Evolutionary conservation across 23 tunicate species (phyloP), one percentile per base, ranked within the genome.

Genomic region (Trididemnum miniatum): DNA sequence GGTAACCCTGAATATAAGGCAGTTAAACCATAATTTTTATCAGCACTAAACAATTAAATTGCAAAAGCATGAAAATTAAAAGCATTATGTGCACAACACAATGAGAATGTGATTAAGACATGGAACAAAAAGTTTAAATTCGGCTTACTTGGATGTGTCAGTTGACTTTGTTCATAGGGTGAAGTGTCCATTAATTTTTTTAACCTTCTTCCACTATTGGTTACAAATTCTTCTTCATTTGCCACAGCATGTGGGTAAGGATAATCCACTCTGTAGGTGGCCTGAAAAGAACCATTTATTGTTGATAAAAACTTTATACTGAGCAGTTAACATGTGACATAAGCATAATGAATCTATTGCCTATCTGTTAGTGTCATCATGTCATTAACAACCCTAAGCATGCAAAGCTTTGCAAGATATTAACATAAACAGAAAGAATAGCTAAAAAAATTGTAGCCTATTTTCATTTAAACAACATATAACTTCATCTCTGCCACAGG

Each of bases 141-240:
- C n/a, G n/a, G n/a, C n/a, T n/a, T n/a, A n/a, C n/a, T n/a, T n/a
- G n/a, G n/a, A n/a, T n/a, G n/a, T n/a, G n/a, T n/a, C n/a, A n/a
- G n/a, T n/a, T 62, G 5, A 62, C 4, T 24, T 62, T 3, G 23
- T 20, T 62, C 5, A 3, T 62, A 3, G 4, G 4, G 25, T 62
- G 67, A 22, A 62, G 67, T 22, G 26, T 26, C n/a, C 5, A 12
- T n/a, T 4, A 24, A 62, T 9, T 67, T 69, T 50, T 90, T 90
- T 65, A 64, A 33, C 12, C 50, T 75, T 80, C 97, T 37, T 22
- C 84, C 97, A 82, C 97, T 91, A 71, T 91, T 91, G 9, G 87
- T 86, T 15, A 91, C 77, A 81, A 91, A 86, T 67, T 91, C 97
- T 33, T 86, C 86, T 59, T 91, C 97, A 82, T 91, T 86, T 52